Evolutionary conservation across 2,797 vertebrate genomes (phyloP).

Genomic region (Gymnoscopelus microlampas): DNA sequence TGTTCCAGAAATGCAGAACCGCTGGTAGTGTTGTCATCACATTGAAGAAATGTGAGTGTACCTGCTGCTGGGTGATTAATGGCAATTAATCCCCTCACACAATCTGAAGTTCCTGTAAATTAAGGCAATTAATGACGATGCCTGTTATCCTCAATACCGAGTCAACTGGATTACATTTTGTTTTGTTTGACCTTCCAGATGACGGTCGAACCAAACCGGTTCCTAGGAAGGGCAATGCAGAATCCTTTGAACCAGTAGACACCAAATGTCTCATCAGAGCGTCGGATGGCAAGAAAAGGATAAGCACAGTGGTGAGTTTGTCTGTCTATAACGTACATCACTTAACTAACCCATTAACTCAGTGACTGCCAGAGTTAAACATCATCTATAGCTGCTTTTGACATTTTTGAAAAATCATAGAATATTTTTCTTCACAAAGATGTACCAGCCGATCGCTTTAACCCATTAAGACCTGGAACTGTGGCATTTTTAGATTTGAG

Average conservation of each 20-base stretch:
- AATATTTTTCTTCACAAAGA: no score
- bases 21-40: constrained; percentile 95
- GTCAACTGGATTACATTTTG: not conserved
- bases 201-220: constrained; percentile 94
- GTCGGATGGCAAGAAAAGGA: constrained; percentile 96
- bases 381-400: no score
- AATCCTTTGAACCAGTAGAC: constrained; percentile 91
- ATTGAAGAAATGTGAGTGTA: constrained; percentile 91
- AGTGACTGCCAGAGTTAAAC: no score
- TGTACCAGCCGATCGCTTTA: no score
- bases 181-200: constrained; percentile 74
- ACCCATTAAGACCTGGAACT: no score
- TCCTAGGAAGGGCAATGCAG: constrained; percentile 90
- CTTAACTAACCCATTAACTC: no score
- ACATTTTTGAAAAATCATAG: no score
- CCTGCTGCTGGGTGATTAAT: not conserved
- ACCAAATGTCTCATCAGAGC: constrained; percentile 98
- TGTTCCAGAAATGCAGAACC: constrained; percentile 94
- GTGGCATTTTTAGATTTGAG: no score
- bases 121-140: not conserved
- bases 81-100: no score
- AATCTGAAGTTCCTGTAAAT: no score
- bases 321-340: not conserved
- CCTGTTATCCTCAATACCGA: not conserved
- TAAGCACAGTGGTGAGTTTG: constrained; percentile 94